Percentiles rank a stretch among this genome's conserved stretches.
These are phyloP conservation scores for Hozukius guyotensis DNA, from an alignment of 2,797 vertebrate species.

Conservation along the genomic window DNA sequence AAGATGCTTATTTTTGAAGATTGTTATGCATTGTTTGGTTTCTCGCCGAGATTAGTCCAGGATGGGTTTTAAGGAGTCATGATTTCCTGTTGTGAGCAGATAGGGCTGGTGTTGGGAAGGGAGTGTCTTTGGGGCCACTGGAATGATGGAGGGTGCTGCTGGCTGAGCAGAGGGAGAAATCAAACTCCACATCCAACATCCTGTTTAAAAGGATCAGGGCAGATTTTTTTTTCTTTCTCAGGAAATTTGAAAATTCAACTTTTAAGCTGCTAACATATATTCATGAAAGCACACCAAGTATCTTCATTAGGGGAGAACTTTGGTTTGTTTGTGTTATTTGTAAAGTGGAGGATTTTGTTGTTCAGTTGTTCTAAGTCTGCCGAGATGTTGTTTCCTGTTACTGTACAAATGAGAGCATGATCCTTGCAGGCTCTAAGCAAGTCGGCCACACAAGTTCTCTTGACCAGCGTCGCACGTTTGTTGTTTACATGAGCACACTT, in stretches of 20 bases:
- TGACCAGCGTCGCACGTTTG: constrained; percentile 41
- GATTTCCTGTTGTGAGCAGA: constrained; percentile 81
- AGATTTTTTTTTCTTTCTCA: background rate
- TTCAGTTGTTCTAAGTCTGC: constrained; percentile 18
- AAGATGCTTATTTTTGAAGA: constrained; percentile 45
- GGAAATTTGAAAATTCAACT: background rate
- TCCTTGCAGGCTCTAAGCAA: constrained; percentile 22
- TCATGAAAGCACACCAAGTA: background rate
- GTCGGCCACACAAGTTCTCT: constrained; percentile 69
- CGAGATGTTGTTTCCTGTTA: constrained; percentile 62
- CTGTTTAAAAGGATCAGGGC: constrained; percentile 48
- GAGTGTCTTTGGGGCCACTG: constrained; percentile 49
- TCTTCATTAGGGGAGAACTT: background rate
- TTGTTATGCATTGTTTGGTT: constrained; percentile 56
- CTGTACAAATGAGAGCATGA: constrained; percentile 65
- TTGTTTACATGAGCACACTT: constrained; percentile 65
- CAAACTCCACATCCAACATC: constrained; percentile 62
- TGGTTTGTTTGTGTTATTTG: constrained; percentile 26
- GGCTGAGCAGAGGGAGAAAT: constrained; percentile 63
- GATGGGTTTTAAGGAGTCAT: constrained; percentile 78
- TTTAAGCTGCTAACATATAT: background rate
- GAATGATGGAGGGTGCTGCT: constrained; percentile 58
- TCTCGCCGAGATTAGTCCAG: constrained; percentile 71
- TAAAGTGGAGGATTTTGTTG: constrained; percentile 3
- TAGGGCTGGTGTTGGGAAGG: constrained; percentile 48